Evolutionary conservation across 1,140 invertebrate genomes (phyloP).

Genomic region (Lucilia sericata): DNA sequence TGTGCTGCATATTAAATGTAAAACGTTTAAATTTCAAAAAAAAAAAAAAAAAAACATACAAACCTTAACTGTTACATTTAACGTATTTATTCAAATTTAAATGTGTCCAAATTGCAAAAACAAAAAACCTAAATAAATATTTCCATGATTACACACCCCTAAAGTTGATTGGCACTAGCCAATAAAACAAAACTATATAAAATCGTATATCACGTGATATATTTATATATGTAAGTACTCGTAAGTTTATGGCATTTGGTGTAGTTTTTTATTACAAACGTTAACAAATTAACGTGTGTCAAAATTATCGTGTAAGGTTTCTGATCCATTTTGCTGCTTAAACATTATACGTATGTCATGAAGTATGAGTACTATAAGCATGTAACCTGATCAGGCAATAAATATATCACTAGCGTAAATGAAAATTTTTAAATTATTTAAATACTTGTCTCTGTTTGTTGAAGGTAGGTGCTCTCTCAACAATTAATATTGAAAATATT

Average conservation of each 20-base stretch:
- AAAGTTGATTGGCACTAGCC: conserved; percentile 11
- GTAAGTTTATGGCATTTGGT: not conserved
- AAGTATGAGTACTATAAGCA: not conserved
- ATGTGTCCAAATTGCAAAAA: not conserved
- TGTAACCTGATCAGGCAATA: not conserved
- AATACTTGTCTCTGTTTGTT: too few species aligned
- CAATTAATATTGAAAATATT: too few species aligned
- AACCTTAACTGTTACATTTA: too few species aligned
- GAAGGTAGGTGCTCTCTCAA: too few species aligned
- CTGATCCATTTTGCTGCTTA: not conserved
- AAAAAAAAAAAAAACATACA: too few species aligned
- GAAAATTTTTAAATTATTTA: too few species aligned
- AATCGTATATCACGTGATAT: not conserved
- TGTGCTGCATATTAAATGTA: too few species aligned
- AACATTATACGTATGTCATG: not conserved
- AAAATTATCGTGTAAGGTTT: not conserved
- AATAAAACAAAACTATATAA: not conserved
- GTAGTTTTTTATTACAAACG: too few species aligned
- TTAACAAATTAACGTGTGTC: conserved; percentile 13
- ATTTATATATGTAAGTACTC: too few species aligned
- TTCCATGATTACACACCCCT: conserved; percentile 21
- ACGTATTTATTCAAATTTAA: not conserved
- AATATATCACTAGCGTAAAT: too few species aligned
- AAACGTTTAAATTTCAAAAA: too few species aligned
- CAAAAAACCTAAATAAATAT: not conserved